Base-by-base conservation (phyloP, 2,113 vertebrate genomes). In the Scatophagus argus region DNA sequence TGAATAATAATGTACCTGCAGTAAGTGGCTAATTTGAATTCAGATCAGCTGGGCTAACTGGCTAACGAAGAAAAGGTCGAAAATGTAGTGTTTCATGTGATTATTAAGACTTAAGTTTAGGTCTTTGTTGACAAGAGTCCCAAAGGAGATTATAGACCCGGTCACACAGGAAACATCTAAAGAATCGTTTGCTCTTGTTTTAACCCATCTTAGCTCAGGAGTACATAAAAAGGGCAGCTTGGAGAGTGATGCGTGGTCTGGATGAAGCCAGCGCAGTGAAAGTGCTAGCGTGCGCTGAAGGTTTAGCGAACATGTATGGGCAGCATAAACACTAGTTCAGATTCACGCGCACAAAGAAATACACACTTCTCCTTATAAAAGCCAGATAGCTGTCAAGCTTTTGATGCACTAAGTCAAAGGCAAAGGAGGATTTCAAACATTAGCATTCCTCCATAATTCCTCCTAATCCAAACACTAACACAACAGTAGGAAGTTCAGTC, bases 381-480 rank as follows among this genome's bases (percentile, higher is more conserved):
- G 56, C 64, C 66, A 56, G 65, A 82, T 71, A 61, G 67, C 81
- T 81, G 91, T 89, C 72, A 79, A 71, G 66, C 6, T 16, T 63
- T 73, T 88, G 83, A 88, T 73, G 77, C 79, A 64, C 49, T 62
- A 75, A 87, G 65, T 92, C 84, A 88, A 91, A 93, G 84, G 86
- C 75, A 85, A 83, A 84, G 64, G 56, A 90, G 87, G 82, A 88
- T 91, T 91, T 88, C 68, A 82, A 87, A 88, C 73, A 88, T 66
- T 74, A 71, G 69, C 74, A 65, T 86, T 90, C 86, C 80, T 74
- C 55, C 77, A 68, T 90, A 92, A 91, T 89, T 89, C 90, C 74
- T 49, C 55, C 67, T 92, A 94, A 92, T 94, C 87, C 88, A 75
- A 91, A 90, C 71, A 79, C 80, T 76, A 92, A 90, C 87, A 89